Base-by-base conservation (phyloP, 2,888 invertebrate species). In the Cephus pygmeus region DNA sequence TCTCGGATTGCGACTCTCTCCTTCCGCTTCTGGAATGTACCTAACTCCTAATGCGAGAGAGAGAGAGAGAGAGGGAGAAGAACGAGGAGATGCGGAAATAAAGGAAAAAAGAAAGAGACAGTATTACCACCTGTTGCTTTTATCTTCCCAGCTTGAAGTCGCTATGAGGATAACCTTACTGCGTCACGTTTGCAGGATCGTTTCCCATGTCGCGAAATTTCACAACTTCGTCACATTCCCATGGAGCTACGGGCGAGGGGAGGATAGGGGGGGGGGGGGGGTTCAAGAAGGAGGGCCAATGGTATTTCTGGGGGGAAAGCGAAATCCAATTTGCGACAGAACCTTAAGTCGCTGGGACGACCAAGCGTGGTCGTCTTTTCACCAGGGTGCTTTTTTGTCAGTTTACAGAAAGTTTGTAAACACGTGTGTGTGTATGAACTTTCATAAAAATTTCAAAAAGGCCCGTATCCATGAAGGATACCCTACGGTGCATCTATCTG, bases 161-260 rank as follows among this genome's bases (percentile, higher is more conserved):
- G 56, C 23, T 23, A 23, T 56, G 56, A 56, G 56, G 56, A 56
- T 23, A 56, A 56, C 56, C 23, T 56, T 56, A 56, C 56, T 56
- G 56, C 2, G 75, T 78, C 75, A 79, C 76, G 80, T 80, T 83
- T 81, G 81, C 81, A 81, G 79, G 74, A 79, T 74, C 75, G 79
- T 76, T 82, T 83, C 81, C 79, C 81, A 82, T 83, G 80, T 82
- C 81, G 81, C 81, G 76, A 81, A 81, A 82, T 81, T 81, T 81
- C 83, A 80, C 81, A 83, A 81, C 81, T 80, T 31, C 12, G 34
- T 23, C 71, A 1, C 56, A 56, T 56, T 56, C 56, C 56, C 56
- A 56, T 56, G 23, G 56, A 56, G 56, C 56, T 15, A 56, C 23
- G 23, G 56, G 23, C 56, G 56, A 0, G 56, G 56, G 12, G 4